Evolutionary conservation across 1,140 invertebrate genomes (phyloP), one percentile per base, ranked within the genome.

Genomic region (Lanistes nyassanus): DNA sequence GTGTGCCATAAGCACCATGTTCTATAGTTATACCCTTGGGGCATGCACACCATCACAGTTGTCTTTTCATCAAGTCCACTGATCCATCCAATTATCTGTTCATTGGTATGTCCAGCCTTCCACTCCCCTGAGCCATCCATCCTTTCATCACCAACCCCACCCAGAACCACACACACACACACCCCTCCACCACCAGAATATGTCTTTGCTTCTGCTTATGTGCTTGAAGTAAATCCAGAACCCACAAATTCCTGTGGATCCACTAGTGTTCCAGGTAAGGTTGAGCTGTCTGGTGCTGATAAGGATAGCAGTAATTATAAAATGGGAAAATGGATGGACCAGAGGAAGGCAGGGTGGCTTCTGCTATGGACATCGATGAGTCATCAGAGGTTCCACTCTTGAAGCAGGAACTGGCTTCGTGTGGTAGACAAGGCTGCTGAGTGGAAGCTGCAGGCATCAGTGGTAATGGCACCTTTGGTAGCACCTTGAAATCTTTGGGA

Each of bases 301-400:
- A 36, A 21, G 29, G 62, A 34, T 64, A 64, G 62, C 34, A 64
- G 19, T 64, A 64, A 36, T 64, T 64, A 29, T 64, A 64, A 19
- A 64, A 64, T 36, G 62, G 62, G 7, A 64, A 64, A 21, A 64
- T 36, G 26, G 62, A 36, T 29, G 29, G 56, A 60, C 56, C 56
- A 2, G n/a, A 60, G n/a, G 56, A 60, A 31, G 31, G 62, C 1
- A 64, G 19, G 19, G 19, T 5, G 19, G 5, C 62, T 21, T 16
- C 7, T 2, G 16, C 62, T 19, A 34, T 34, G 19, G 29, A 36
- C 62, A 7, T n/a, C 11, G 9, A 65, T 23, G 34, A 36, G 9
- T 23, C 26, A 37, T 36, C 34, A 29, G 26, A 31, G 3, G 21
- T 23, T 65, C 31, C 53, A 51, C 29, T 36, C 23, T 69, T 11